Evolutionary conservation across 1,140 invertebrate genomes (phyloP).

Genomic region (Cyclina sinensis): DNA sequence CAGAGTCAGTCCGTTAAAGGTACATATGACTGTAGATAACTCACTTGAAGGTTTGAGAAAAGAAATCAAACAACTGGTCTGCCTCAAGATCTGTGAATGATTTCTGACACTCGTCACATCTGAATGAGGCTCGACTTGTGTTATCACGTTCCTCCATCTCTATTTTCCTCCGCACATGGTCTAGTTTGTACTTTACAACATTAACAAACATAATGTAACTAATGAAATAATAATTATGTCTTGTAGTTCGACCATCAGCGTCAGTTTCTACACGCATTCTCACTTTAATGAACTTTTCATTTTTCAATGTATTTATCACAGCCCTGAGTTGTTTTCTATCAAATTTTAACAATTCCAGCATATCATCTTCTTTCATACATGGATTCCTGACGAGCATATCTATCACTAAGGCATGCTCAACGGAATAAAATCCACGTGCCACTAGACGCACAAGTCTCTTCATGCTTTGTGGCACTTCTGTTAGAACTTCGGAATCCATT

Average conservation of each 20-base stretch:
- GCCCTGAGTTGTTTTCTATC: slow-evolving; percentile 97
- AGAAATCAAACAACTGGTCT: slow-evolving; percentile 96
- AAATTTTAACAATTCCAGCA: slow-evolving; percentile 97
- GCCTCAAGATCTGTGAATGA: slow-evolving; percentile 92
- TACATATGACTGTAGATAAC: too few species aligned
- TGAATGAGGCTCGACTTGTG: slow-evolving; percentile 97
- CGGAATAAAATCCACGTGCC: slow-evolving; percentile 96
- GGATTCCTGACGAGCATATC: slow-evolving; percentile 98
- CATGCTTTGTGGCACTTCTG: slow-evolving; percentile 87
- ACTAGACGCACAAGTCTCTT: slow-evolving; percentile 96
- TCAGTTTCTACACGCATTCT: slow-evolving; percentile 97
- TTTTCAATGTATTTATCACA: slow-evolving; percentile 94
- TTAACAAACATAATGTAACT: slow-evolving; percentile 99
- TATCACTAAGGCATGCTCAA: slow-evolving; percentile 97
- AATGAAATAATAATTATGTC: slow-evolving; percentile 99
- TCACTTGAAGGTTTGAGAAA: slow-evolving; percentile 92
- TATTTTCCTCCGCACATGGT: slow-evolving; percentile 97
- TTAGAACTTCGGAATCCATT: slow-evolving; percentile 82
- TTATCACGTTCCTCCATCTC: slow-evolving; percentile 98
- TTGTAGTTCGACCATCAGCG: slow-evolving; percentile 97
- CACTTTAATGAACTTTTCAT: slow-evolving; percentile 98
- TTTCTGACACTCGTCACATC: slow-evolving; percentile 96
- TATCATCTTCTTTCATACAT: slow-evolving; percentile 99
- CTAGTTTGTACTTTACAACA: slow-evolving; percentile 97
- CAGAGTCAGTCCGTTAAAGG: too few species aligned